Base-by-base conservation (phyloP, 2,888 invertebrate species). In the Digitonthophagus gazella region DNA sequence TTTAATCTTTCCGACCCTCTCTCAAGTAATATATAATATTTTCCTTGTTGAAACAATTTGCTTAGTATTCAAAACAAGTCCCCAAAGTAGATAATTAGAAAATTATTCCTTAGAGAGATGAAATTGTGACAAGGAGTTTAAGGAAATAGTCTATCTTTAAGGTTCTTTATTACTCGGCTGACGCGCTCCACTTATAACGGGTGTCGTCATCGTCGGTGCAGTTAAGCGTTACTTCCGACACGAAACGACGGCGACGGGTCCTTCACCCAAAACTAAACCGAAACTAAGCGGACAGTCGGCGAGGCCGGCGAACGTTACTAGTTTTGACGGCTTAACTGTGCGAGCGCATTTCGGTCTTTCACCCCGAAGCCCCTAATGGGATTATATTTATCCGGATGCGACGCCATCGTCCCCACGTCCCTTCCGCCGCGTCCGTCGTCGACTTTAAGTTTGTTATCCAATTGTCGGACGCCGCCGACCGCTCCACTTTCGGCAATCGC, bases 331-430 rank as follows among this genome's bases (percentile, higher is more conserved):
- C 28, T 44, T 44, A 44, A 44, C 28, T 44, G 28, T 44, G 28
- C 28, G 28, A 44, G 28, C 28, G 28, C 28, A 44, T 44, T 44
- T 44, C 28, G 28, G 28, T 44, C 61, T 61, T 61, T 61, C 19
- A 20, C 61, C 61, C 19, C 61, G 18, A 15, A 18, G 18, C n/a
- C 61, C 19, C 19, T 61, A 61, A 61, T 61, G 61, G 61, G 61
- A 61, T 61, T 61, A 61, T 61, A 61, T 61, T 61, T 61, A 61
- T 19, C 61, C 61, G 61, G 20, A 61, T 61, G 61, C 61, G 20
- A 61, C 61, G 61, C 28, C 28, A 44, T 44, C 28, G 28, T 11
- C 28, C 28, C 28, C 28, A 44, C 28, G 28, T 44, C 28, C 28
- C 28, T 44, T 44, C 28, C 28, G 6, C 28, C 28, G 28, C 8